Evolutionary conservation across 2,113 vertebrate species (phyloP).

Genomic region (Myrmecobius fasciatus): DNA sequence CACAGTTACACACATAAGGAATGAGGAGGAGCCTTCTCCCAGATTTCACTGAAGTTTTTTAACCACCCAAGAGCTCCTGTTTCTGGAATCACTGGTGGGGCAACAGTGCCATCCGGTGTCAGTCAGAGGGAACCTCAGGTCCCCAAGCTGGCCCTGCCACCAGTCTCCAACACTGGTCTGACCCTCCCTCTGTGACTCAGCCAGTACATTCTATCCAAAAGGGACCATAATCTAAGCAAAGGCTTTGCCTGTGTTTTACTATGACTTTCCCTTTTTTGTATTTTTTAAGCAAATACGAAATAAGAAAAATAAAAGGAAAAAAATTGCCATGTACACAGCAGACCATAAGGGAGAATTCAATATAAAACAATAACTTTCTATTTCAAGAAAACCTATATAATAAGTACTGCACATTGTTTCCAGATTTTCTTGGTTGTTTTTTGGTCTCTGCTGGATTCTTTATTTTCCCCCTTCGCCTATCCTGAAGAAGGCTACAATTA

Average conservation of each 20-base stretch:
- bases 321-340: no score
- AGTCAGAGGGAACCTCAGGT: constrained; percentile 18
- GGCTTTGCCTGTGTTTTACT: constrained; percentile 41
- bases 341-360: no score
- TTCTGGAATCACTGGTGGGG: constrained; percentile 6
- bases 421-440: no score
- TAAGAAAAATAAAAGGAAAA: no score
- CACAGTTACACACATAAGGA: constrained; percentile 41
- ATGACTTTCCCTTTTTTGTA: no score
- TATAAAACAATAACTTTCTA: no score
- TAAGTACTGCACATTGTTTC: no score
- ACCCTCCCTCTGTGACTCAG: constrained; percentile 2
- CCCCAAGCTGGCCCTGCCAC: background rate
- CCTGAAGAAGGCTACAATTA: no score
- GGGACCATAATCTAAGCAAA: constrained; percentile 23
- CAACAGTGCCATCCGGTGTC: constrained; percentile 49
- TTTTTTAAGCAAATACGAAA: no score
- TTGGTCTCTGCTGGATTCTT: no score
- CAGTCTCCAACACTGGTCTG: background rate
- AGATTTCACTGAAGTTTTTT: constrained; percentile 16
- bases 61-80: constrained; percentile 25
- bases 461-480: no score
- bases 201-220: constrained; percentile 11
- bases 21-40: constrained; percentile 31
- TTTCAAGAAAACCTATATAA: no score